Conservation (phyloP, 2,113 vertebrate genomes). For the Myocastor coypus region DNA sequence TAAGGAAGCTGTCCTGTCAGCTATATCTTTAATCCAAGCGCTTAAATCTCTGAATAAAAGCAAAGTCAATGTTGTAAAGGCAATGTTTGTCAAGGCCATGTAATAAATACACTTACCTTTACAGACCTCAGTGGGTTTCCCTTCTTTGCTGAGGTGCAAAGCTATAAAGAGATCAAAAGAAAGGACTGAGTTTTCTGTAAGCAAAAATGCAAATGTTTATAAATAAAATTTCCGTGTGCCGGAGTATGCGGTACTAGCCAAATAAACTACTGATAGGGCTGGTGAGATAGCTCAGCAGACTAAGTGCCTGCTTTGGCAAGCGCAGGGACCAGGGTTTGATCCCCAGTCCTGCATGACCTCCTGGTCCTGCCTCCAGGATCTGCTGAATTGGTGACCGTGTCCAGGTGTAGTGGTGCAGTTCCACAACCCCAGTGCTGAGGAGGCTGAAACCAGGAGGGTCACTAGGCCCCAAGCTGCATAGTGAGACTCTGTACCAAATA, state of each 20-base stretch:
- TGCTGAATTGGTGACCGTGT: too few species aligned
- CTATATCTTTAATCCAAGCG: slow-evolving; percentile 87
- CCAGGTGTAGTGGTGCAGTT: too few species aligned
- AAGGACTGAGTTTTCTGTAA: slow-evolving; percentile 56
- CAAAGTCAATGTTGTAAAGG: slow-evolving; percentile 85
- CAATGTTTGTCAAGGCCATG: slow-evolving; percentile 84
- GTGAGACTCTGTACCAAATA: too few species aligned
- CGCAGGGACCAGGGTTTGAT: too few species aligned
- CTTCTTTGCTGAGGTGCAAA: slow-evolving; percentile 76
- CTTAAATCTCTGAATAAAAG: slow-evolving; percentile 83
- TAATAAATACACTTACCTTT: slow-evolving; percentile 89
- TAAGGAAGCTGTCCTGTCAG: slow-evolving; percentile 85
- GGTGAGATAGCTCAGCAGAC: too few species aligned
- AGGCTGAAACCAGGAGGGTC: too few species aligned
- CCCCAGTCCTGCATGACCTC: too few species aligned
- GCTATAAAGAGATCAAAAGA: slow-evolving; percentile 71
- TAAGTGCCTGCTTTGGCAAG: too few species aligned
- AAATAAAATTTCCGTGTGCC: slow-evolving; percentile 63
- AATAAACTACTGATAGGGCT: neutral
- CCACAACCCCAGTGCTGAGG: too few species aligned
- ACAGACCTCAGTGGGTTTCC: slow-evolving; percentile 75
- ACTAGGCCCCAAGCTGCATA: too few species aligned
- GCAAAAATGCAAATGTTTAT: slow-evolving; percentile 62
- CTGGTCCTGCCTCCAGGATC: too few species aligned
- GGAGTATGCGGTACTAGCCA: neutral